A percentile compares a stretch with the other conserved stretches of the same genome.
Evolutionary conservation across 2,888 invertebrate species (phyloP).

Genomic region (Hydroisotoma schaefferi): DNA sequence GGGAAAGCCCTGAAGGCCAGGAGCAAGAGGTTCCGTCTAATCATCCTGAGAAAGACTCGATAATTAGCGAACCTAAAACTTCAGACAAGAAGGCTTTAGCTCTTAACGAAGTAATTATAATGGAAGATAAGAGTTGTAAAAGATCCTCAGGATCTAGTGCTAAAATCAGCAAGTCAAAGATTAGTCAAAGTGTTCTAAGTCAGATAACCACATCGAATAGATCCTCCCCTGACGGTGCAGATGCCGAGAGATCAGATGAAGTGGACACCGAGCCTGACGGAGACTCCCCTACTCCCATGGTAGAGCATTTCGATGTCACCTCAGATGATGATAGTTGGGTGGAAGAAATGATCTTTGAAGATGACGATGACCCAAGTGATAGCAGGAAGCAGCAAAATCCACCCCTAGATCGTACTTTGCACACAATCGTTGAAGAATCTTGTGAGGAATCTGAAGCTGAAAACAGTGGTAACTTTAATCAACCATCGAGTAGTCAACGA

Average conservation of each 20-base stretch:
- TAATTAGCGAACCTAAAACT: neutral
- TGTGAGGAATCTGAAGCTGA: conserved; percentile 74
- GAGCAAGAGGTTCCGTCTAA: conserved; percentile 39
- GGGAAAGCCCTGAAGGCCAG: conserved; percentile 43
- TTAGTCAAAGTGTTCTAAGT: conserved; percentile 35
- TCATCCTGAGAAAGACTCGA: conserved; percentile 3
- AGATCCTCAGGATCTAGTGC: neutral
- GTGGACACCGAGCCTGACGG: conserved; percentile 32
- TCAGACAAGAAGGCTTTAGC: conserved; percentile 1
- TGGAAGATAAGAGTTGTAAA: conserved; percentile 14
- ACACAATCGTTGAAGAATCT: conserved; percentile 90
- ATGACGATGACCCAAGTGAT: conserved; percentile 37
- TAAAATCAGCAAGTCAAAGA: conserved; percentile 35
- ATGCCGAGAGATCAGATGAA: conserved; percentile 30
- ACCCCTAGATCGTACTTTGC: conserved; percentile 81
- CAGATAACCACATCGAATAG: conserved; percentile 23
- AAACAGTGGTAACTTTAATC: conserved; percentile 23
- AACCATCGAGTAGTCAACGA: conserved; percentile 15
- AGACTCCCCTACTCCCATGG: conserved; percentile 27
- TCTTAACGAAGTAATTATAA: conserved; percentile 16
- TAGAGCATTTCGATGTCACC: conserved; percentile 43
- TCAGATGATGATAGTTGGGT: conserved; percentile 89
- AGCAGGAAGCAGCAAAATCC: conserved; percentile 58
- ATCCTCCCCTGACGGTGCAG: conserved; percentile 42
- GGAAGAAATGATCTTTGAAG: conserved; percentile 61